Percentiles rank a stretch among this genome's conserved stretches.
These are phyloP conservation scores for Trissolcus brochymenae DNA, from an alignment of 2,888 invertebrate species.

Conservation along the genomic window DNA sequence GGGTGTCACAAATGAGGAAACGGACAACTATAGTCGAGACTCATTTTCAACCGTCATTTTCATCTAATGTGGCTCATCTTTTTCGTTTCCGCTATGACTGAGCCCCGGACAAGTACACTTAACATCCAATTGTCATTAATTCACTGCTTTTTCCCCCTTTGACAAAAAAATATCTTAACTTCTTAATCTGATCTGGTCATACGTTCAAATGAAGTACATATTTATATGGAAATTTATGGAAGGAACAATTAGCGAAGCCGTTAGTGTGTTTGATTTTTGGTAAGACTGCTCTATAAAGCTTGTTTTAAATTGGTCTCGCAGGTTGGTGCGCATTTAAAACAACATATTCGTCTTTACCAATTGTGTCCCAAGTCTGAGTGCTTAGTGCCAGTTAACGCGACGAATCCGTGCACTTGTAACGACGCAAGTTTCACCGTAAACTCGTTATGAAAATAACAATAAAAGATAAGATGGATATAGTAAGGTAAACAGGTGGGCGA, in stretches of 20 bases:
- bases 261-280: slow-evolving; percentile 11
- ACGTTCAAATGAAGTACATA: too few species aligned
- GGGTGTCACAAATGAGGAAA: slow-evolving; percentile 76
- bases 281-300: slow-evolving; percentile 20
- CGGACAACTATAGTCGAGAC: slow-evolving; percentile 70
- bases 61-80: slow-evolving; percentile 54
- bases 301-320: slow-evolving; percentile 23
- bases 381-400: slow-evolving; percentile 41
- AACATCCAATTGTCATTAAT: slow-evolving; percentile 3
- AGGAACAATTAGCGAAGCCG: too few species aligned
- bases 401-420: slow-evolving; percentile 63
- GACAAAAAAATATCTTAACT: too few species aligned
- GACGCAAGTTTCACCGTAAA: slow-evolving; percentile 67
- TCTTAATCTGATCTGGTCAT: too few species aligned
- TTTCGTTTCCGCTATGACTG: slow-evolving; percentile 50
- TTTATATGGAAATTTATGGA: too few species aligned
- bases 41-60: slow-evolving; percentile 68
- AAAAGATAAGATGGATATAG: slow-evolving; percentile 63
- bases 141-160: background rate
- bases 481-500: slow-evolving; percentile 61
- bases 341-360: slow-evolving; percentile 33
- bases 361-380: slow-evolving; percentile 16
- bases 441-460: slow-evolving; percentile 65
- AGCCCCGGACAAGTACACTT: slow-evolving; percentile 48
- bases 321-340: slow-evolving; percentile 23